Conservation (phyloP, 2,113 vertebrate genomes). For the Lynx canadensis region DNA sequence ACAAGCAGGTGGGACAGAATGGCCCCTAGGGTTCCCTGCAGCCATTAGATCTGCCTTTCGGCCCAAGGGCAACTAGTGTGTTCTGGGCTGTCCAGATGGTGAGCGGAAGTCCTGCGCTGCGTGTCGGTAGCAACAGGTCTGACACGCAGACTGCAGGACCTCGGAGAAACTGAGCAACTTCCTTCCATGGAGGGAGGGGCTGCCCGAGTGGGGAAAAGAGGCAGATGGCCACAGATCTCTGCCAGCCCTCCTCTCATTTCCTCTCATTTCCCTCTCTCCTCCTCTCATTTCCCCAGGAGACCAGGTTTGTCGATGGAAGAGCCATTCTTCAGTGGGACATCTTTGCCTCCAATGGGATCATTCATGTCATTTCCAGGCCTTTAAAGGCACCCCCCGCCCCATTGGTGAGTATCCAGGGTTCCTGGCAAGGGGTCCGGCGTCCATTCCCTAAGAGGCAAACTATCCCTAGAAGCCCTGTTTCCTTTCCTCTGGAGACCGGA, state of each 20-base stretch:
- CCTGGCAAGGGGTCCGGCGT: not conserved
- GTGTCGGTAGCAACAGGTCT: not conserved
- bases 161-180: not conserved
- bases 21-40: not conserved
- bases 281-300: slow-evolving; percentile 77
- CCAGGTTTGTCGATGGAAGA: slow-evolving; percentile 90
- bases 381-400: slow-evolving; percentile 89
- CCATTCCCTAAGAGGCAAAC: not conserved
- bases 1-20: not conserved
- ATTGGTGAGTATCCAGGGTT: slow-evolving; percentile 82
- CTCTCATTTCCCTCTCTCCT: not conserved
- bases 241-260: slow-evolving; percentile 2
- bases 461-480: not conserved
- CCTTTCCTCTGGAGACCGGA: not conserved
- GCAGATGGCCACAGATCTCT: not conserved
- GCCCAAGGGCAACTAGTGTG: no score
- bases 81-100: not conserved
- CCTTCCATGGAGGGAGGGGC: not conserved
- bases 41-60: not conserved
- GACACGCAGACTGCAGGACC: not conserved
- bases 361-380: slow-evolving; percentile 93
- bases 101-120: not conserved
- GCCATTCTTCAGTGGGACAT: slow-evolving; percentile 91
- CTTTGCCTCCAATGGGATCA: slow-evolving; percentile 93
- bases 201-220: not conserved